A percentile compares a stretch with the other conserved stretches of the same genome.
phyloP scores from a whole-genome alignment of 2,797 vertebrate genomes.

The Amphiprion clarkii region DNA sequence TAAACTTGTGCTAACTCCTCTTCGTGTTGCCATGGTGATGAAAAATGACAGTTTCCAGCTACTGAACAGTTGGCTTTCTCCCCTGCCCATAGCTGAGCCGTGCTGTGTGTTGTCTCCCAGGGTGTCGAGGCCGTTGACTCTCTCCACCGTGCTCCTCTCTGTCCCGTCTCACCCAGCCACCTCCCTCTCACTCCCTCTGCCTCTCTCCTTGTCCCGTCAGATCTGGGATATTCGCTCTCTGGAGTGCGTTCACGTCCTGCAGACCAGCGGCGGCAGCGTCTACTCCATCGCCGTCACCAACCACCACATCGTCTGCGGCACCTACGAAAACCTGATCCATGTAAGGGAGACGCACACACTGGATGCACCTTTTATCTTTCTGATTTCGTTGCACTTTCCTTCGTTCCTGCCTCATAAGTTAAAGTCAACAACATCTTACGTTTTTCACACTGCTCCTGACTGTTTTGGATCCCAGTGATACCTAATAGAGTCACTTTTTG shows the following conservation, averaged over 20 bases:
- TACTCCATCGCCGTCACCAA: slow-evolving; percentile 99
- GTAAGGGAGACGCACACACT: slow-evolving; percentile 78
- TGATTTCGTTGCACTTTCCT: no score
- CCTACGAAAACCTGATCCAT: slow-evolving; percentile 99
- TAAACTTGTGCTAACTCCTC: neutral
- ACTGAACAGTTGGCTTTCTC: slow-evolving; percentile 38
- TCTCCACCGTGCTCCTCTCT: neutral
- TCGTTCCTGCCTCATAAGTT: neutral
- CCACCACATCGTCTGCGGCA: slow-evolving; percentile 99
- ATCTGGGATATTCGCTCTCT: slow-evolving; percentile 99
- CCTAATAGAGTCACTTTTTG: no score
- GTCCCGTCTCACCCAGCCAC: neutral
- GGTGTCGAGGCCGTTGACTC: neutral
- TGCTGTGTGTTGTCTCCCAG: slow-evolving; percentile 10
- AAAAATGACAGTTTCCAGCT: slow-evolving; percentile 49
- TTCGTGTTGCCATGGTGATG: slow-evolving; percentile 53
- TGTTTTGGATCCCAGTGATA: no score
- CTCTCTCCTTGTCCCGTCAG: slow-evolving; percentile 71
- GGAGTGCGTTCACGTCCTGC: slow-evolving; percentile 97
- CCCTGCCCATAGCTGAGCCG: slow-evolving; percentile 28
- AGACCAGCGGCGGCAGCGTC: slow-evolving; percentile 98
- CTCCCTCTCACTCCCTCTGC: neutral
- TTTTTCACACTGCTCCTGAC: neutral
- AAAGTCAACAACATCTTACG: neutral
- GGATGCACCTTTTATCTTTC: neutral